Evolutionary conservation across 2,113 vertebrate species (phyloP).

Genomic region (Catagonus wagneri): DNA sequence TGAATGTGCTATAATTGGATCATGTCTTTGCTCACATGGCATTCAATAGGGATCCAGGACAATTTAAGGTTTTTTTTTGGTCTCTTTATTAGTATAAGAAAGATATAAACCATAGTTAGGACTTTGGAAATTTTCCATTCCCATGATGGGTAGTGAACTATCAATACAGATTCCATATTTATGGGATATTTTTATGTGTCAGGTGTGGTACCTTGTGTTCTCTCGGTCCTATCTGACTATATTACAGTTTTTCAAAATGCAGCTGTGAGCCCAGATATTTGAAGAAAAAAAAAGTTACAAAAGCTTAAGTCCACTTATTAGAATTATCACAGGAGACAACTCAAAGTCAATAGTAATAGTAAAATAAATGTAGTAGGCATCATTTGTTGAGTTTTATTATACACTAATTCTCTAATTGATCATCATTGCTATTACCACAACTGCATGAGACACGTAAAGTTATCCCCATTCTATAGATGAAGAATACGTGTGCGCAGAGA

Average conservation of each 20-base stretch:
- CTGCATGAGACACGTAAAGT: not conserved
- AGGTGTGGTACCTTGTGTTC: not conserved
- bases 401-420: not conserved
- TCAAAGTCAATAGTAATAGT: not conserved
- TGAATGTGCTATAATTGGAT: conserved; percentile 63
- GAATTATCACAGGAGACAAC: not conserved
- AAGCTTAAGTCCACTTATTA: not conserved
- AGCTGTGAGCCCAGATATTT: not conserved
- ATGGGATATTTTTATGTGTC: not conserved
- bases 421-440: not conserved
- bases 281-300: not conserved
- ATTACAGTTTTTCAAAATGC: conserved; percentile 29
- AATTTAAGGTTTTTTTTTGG: not conserved
- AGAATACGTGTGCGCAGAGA: not conserved
- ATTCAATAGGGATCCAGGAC: conserved; percentile 47
- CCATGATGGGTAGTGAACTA: not conserved
- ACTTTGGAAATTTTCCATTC: not conserved
- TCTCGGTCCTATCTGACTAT: not conserved
- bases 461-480: not conserved
- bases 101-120: conserved; percentile 46
- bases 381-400: not conserved
- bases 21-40: conserved; percentile 59
- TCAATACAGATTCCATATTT: conserved; percentile 28
- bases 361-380: not conserved
- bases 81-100: conserved; percentile 56